Conservation (phyloP, 2,797 vertebrate genomes). For the Myotis myotis region DNA sequence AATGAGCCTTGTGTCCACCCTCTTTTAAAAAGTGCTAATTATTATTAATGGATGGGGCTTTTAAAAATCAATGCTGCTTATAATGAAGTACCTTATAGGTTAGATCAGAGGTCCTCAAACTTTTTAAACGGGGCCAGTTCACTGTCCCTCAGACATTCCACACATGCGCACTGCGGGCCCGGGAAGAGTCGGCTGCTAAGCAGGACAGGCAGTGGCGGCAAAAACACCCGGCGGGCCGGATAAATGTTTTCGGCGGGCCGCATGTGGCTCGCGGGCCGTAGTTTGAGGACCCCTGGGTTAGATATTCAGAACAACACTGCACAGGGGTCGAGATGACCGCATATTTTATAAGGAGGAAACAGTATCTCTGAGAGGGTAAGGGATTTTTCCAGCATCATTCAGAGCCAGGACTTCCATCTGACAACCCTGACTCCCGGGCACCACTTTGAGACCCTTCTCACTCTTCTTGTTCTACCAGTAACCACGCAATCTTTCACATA, state of each 20-base stretch:
- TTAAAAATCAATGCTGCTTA: not conserved
- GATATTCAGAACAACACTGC: not conserved
- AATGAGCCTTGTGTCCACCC: not conserved
- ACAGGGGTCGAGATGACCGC: not conserved
- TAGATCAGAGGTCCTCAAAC: not conserved
- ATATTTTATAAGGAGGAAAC: not conserved
- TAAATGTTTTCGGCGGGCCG: too few species aligned
- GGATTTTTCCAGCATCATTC: not conserved
- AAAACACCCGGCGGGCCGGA: too few species aligned
- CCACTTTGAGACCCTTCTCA: not conserved
- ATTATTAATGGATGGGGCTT: not conserved
- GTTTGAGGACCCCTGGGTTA: not conserved
- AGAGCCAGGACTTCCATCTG: not conserved
- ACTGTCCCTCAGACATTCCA: too few species aligned
- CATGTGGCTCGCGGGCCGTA: too few species aligned
- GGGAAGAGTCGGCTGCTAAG: too few species aligned
- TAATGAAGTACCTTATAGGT: not conserved
- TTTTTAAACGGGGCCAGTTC: too few species aligned
- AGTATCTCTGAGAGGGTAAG: not conserved
- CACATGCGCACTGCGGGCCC: too few species aligned
- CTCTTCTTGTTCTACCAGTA: not conserved
- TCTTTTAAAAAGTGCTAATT: not conserved
- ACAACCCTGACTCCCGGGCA: not conserved
- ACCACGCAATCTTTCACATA: not conserved
- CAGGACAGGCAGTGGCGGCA: too few species aligned